Evolutionary conservation across 2,888 invertebrate genomes (phyloP).

Genomic region (Synanthedon vespiformis): DNA sequence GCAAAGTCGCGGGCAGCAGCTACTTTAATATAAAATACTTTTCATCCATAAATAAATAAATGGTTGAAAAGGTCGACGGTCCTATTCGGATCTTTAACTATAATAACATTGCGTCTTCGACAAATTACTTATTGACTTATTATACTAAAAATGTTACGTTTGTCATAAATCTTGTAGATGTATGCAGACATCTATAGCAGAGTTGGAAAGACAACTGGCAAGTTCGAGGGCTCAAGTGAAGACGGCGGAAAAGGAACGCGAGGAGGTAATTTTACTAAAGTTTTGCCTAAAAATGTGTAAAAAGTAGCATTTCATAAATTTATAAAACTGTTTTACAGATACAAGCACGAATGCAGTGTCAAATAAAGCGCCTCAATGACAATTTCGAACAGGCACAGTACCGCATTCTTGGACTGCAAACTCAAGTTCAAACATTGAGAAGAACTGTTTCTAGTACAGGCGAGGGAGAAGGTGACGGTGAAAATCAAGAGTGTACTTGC

Average conservation of each 20-base stretch:
- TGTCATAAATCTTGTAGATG: conserved; percentile 28
- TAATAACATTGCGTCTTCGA: background rate
- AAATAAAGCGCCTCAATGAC: conserved; percentile 76
- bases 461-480: conserved; percentile 32
- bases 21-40: no score
- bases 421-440: conserved; percentile 74
- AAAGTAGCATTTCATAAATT: no score
- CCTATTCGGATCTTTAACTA: no score
- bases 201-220: conserved; percentile 76
- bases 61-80: no score
- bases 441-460: conserved; percentile 41
- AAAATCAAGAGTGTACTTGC: conserved; percentile 41
- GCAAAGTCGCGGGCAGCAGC: no score
- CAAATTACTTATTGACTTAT: background rate
- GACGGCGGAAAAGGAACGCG: conserved; percentile 75
- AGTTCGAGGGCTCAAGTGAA: conserved; percentile 73
- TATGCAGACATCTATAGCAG: conserved; percentile 75
- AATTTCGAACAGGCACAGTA: conserved; percentile 79
- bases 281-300: conserved; percentile 9
- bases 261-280: conserved; percentile 51
- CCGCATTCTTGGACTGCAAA: conserved; percentile 73
- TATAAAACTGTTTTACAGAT: conserved; percentile 36
- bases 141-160: background rate
- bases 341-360: conserved; percentile 77
- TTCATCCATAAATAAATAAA: no score